These are phyloP conservation scores for Salminus brasiliensis DNA, from an alignment of 2,113 vertebrate genomes.

Conservation along the genomic window DNA sequence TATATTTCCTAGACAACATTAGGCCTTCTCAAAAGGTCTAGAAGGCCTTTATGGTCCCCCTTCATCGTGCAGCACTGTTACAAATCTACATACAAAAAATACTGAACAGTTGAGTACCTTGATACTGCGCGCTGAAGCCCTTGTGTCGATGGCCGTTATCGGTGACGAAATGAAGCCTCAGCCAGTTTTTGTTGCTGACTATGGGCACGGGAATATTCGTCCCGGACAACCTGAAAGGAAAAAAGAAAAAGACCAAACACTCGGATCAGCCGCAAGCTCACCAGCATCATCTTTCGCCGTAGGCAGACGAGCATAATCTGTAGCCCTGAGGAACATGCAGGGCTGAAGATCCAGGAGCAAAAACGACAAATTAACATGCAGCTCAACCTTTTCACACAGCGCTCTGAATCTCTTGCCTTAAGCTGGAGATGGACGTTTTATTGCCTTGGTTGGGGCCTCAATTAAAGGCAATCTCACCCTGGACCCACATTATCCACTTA, in stretches of 20 bases:
- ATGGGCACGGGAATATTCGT: constrained; percentile 94
- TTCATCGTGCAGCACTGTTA: too few species aligned
- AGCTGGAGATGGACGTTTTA: constrained; percentile 30
- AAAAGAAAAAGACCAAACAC: constrained; percentile 39
- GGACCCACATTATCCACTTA: constrained; percentile 34
- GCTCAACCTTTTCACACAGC: neutral
- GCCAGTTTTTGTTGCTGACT: constrained; percentile 98
- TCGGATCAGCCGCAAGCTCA: neutral
- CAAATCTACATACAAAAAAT: neutral
- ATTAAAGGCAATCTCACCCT: constrained; percentile 39
- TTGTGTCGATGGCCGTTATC: constrained; percentile 94
- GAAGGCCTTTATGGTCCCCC: too few species aligned
- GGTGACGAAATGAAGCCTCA: constrained; percentile 93
- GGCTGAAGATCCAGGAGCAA: neutral
- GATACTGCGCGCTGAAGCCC: constrained; percentile 96
- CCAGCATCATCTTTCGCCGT: neutral
- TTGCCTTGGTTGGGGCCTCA: constrained; percentile 4
- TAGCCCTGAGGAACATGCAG: neutral
- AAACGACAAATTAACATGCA: constrained; percentile 11
- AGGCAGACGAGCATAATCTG: neutral
- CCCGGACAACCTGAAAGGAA: constrained; percentile 85
- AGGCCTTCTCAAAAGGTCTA: too few species aligned
- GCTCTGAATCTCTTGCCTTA: neutral
- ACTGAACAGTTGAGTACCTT: constrained; percentile 83
- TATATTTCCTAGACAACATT: too few species aligned